Base-by-base conservation (phyloP, 2,888 invertebrate species). In the Stenurella melanura region DNA sequence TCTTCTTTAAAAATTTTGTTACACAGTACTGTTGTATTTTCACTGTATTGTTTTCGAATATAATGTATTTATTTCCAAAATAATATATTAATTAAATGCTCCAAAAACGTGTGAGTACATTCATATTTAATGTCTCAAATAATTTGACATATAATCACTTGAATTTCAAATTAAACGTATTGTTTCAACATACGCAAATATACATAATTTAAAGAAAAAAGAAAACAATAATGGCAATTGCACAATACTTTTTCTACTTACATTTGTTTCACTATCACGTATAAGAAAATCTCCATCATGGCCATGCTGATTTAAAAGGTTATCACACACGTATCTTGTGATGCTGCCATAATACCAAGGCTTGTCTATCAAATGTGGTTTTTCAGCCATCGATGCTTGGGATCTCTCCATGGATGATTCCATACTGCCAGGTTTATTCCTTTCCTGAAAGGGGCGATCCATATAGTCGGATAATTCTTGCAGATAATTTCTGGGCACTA, bases 271-370 rank as follows among this genome's bases (percentile, higher is more conserved):
- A 89, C 98, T 98, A 91, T 99, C 99, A 85, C 99, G 92, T 87
- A 99, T 98, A 88, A 99, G 94, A 92, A 98, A 99, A 91, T 99
- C 99, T 12, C 99, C 99, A 90, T 99, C 97, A 88, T 96, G 96
- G 18, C 98, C 99, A 89, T 96, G 96, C 89, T 96, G 96, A 91
- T 97, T 97, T 88, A 99, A 93, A 89, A 99, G 92, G 86, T 95
- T 94, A 91, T 99, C 99, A 92, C 98, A 98, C 90, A 98, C 97
- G 85, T 96, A 96, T 87, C 99, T 94, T 64, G 98, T 96, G 88
- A 99, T 96, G 89, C 95, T 95, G 77, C 99, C 99, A 91, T 96
- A 99, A 91, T 99, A 99, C 99, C 99, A 99, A 63, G 96, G 95
- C 91, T 97, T 96, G 54, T 95, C 95, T 79, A 93, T 91, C 81